phyloP scores from a whole-genome alignment of 2,113 vertebrate species.

The Psophia crepitans region DNA sequence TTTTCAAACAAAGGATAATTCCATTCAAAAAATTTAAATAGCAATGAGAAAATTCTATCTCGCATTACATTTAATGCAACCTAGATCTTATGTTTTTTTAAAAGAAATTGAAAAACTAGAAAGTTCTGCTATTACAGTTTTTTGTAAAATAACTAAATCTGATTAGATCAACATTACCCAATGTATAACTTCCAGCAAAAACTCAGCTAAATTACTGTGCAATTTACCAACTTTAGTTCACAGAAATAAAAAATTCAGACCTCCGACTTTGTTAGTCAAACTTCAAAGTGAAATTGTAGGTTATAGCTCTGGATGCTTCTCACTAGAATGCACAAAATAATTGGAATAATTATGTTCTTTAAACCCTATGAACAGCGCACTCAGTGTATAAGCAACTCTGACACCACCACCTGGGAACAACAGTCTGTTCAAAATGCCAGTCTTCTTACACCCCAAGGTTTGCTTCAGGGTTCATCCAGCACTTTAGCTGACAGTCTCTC shows the following conservation, averaged over 20 bases:
- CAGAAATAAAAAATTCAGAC: not conserved
- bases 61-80: not conserved
- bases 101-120: not conserved
- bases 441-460: not conserved
- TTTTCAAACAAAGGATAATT: not conserved
- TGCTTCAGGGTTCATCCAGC: fast-evolving
- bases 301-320: not conserved
- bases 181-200: not conserved
- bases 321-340: not conserved
- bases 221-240: not conserved
- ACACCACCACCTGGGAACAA: not conserved
- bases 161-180: not conserved
- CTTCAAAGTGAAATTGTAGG: not conserved
- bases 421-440: not conserved
- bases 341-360: not conserved
- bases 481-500: not conserved
- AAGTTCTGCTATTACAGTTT: not conserved
- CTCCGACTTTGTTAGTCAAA: not conserved
- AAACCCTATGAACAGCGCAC: not conserved
- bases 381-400: not conserved
- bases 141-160: not conserved
- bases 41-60: not conserved
- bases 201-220: not conserved
- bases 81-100: not conserved
- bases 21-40: not conserved